Conservation (phyloP, 2,797 vertebrate genomes). For the Scleropages formosus region DNA sequence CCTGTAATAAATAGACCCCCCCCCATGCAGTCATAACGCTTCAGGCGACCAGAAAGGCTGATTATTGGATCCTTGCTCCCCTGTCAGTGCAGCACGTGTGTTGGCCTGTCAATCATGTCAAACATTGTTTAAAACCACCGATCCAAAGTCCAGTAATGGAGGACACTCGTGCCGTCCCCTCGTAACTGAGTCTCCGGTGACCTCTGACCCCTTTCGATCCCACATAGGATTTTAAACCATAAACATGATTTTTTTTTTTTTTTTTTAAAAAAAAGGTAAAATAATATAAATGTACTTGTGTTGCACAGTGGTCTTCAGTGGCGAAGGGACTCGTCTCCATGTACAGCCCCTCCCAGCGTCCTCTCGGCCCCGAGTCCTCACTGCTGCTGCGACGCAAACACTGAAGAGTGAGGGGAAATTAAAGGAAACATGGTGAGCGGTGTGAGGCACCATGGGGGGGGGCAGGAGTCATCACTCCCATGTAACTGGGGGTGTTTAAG, state of each 20-base stretch:
- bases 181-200: neutral
- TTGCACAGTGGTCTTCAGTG: too few species aligned
- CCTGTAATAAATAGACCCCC: too few species aligned
- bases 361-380: constrained; percentile 1
- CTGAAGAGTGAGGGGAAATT: constrained; percentile 33
- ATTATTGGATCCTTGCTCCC: constrained; percentile 1
- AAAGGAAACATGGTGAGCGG: neutral
- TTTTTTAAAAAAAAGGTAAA: too few species aligned
- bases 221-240: constrained; percentile 9
- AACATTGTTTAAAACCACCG: too few species aligned
- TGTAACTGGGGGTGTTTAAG: too few species aligned
- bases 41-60: neutral
- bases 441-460: too few species aligned
- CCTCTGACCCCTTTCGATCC: neutral
- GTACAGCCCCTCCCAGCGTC: constrained; percentile 28
- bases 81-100: constrained; percentile 20
- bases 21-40: neutral
- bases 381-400: constrained; percentile 52
- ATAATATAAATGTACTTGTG: too few species aligned
- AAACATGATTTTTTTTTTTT: constrained; percentile 15
- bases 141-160: too few species aligned
- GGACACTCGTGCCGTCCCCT: neutral
- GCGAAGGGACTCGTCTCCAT: too few species aligned
- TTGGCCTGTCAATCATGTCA: neutral
- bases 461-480: too few species aligned